Percentiles rank a stretch among this genome's conserved stretches.
Evolutionary conservation across 2,797 vertebrate species (phyloP).

Genomic region (Ptychobarbus kaznakovi): DNA sequence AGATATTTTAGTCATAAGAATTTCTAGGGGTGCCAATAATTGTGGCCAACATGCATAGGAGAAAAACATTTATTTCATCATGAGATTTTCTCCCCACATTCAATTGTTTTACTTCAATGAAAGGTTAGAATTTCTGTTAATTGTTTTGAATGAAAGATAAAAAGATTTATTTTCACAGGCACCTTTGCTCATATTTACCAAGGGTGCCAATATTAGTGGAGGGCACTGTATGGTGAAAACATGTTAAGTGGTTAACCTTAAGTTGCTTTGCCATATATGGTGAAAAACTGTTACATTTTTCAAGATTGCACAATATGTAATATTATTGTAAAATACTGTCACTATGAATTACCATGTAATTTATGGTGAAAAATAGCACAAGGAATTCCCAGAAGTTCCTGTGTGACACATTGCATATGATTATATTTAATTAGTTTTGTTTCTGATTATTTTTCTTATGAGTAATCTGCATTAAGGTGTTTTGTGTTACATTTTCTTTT

Average conservation of each 20-base stretch:
- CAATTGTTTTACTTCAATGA: too few species aligned
- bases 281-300: too few species aligned
- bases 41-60: too few species aligned
- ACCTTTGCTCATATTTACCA: too few species aligned
- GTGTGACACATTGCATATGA: background rate
- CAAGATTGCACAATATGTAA: background rate
- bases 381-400: background rate
- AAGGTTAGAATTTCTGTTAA: too few species aligned
- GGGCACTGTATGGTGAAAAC: background rate
- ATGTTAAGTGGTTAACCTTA: background rate
- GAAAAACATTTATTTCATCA: too few species aligned
- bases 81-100: too few species aligned
- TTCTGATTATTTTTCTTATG: background rate
- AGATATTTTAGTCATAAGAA: too few species aligned
- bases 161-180: too few species aligned
- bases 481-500: background rate
- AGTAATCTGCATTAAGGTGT: background rate
- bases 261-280: background rate
- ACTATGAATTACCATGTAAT: background rate
- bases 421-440: background rate
- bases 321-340: background rate
- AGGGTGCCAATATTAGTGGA: too few species aligned
- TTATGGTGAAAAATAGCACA: background rate
- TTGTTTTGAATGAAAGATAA: too few species aligned
- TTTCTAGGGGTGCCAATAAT: too few species aligned